Evolutionary conservation across 1,140 invertebrate genomes (phyloP), one percentile per base, ranked within the genome.

Genomic region (Wasmannia auropunctata): DNA sequence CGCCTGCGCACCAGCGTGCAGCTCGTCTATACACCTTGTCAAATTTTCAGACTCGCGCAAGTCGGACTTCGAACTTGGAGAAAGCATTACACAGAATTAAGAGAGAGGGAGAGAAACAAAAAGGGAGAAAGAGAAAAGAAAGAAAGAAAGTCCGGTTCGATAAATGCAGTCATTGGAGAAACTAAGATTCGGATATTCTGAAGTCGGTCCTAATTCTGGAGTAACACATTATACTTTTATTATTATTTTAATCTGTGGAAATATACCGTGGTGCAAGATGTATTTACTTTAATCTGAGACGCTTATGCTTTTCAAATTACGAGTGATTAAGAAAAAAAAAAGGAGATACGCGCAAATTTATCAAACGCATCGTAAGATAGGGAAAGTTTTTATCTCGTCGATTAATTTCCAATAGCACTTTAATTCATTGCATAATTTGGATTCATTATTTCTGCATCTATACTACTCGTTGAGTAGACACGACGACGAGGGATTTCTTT

Each of bases 31-130:
- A 77, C 46, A 51, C 43, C 70, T 85, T 31, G 81, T 76, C 31
- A 56, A 67, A 80, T 86, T 86, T 86, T 86, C 43, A 69, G 46
- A 34, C 69, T 76, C 80, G 40, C 67, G 34, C 58, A 63, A 63
- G 16, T 25, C 56, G 22, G 10, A 25, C n/a, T 37, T 31, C 14
- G 25, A 51, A 54, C 25, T 37, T 34, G 25, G 37, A 43, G 58
- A 25, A 46, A 70, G 16, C 28, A 69, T n/a, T 43, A 49, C 34
- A 56, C 25, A 8, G 34, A 60, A 70, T 62, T 34, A 22, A 63
- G 37, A 10, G 67, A 8, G 19, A 14, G 40, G 25, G 62, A 43
- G 49, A 51, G 37, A 54, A 14, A 76, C 19, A 54, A 5, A 46
- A 46, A 31, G 28, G 11, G 3, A 43, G 5, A 14, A 7, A 34